These are phyloP conservation scores for Drosophila leonis DNA, from an alignment of 2,888 invertebrate species.

Conservation along the genomic window DNA sequence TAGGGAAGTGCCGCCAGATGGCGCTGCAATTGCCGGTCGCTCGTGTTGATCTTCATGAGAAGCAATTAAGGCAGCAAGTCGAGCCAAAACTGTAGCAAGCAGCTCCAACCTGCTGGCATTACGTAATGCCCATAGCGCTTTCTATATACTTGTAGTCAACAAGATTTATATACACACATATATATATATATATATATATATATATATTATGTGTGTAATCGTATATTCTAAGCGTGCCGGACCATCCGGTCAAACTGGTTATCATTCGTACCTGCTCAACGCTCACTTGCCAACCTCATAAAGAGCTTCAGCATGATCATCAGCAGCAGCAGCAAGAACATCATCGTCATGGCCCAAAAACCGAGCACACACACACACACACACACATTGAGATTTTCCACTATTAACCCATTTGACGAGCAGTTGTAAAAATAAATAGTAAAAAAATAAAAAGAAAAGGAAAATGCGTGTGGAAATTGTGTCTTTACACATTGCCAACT, in stretches of 20 bases:
- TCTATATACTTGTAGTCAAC: constrained; percentile 5
- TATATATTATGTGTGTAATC: constrained; percentile 5
- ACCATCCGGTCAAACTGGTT: constrained; percentile 75
- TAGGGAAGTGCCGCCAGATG: constrained; percentile 27
- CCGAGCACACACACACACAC: constrained; percentile 28
- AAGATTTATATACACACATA: constrained; percentile 1
- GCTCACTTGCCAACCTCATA: constrained; percentile 38
- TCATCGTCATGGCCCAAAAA: constrained; percentile 48
- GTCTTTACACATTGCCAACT: constrained; percentile 40
- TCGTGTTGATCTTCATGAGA: constrained; percentile 7
- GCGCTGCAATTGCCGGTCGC: constrained; percentile 28
- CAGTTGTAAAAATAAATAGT: constrained; percentile 72
- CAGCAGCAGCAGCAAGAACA: constrained; percentile 20
- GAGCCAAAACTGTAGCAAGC: neutral
- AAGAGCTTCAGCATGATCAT: constrained; percentile 20
- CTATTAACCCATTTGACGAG: constrained; percentile 74
- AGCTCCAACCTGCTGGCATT: constrained; percentile 26
- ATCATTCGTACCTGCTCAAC: constrained; percentile 50
- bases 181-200: neutral
- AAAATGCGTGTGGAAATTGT: constrained; percentile 36
- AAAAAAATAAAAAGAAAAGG: constrained; percentile 33
- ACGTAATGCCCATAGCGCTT: constrained; percentile 38
- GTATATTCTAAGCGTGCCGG: constrained; percentile 64
- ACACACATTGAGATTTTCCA: constrained; percentile 54
- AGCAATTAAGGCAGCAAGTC: neutral